Conservation (phyloP, 2,797 vertebrate genomes). For the Cirrhinus mrigala region DNA sequence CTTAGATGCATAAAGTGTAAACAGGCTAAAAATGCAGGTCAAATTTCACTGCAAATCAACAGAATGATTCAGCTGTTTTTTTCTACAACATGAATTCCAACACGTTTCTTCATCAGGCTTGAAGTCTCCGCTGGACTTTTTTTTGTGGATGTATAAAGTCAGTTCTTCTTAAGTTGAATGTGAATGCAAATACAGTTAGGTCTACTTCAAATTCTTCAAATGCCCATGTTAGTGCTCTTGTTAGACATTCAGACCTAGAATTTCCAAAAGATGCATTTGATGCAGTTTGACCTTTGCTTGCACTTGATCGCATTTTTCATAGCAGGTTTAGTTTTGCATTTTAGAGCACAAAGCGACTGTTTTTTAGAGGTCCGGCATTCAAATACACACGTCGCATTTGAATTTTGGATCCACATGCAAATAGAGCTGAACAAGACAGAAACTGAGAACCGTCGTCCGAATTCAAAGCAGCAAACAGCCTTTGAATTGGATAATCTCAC, state of each 20-base stretch:
- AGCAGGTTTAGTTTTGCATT: slow-evolving; percentile 32
- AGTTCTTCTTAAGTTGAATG: background rate
- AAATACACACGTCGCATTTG: slow-evolving; percentile 30
- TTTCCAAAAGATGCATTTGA: background rate
- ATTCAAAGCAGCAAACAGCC: background rate
- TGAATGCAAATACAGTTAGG: background rate
- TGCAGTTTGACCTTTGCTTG: background rate
- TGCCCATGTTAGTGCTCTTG: background rate
- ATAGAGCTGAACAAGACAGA: background rate
- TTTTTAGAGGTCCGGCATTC: slow-evolving; percentile 20
- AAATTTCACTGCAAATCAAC: background rate
- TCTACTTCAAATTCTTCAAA: background rate
- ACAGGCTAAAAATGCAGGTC: background rate
- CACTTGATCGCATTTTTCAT: background rate
- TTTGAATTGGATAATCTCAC: background rate
- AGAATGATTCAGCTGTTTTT: background rate
- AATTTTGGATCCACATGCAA: slow-evolving; percentile 26
- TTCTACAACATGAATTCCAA: background rate
- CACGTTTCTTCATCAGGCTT: background rate
- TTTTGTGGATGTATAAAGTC: background rate
- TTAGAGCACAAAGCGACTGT: slow-evolving; percentile 4
- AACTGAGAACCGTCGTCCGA: background rate
- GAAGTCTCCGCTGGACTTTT: background rate
- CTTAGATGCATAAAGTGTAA: background rate
- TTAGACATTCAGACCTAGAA: background rate